Percentiles rank a stretch among this genome's conserved stretches.
Conservation (phyloP, 2,797 vertebrate species). For the Chaetodon trifasciatus region DNA sequence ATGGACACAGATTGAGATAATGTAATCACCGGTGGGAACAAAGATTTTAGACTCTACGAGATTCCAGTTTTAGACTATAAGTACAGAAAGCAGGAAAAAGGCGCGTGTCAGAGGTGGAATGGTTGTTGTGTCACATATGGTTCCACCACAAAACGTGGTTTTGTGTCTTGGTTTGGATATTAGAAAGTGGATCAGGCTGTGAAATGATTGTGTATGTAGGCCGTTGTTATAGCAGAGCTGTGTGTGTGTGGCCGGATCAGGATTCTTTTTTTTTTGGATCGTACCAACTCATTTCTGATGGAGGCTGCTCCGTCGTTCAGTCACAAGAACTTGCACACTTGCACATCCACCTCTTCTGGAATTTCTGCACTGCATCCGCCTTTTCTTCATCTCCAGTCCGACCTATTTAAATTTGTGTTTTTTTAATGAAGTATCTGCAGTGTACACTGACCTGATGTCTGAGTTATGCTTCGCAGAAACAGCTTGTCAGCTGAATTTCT, state of each 20-base stretch:
- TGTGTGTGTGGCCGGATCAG: conserved; percentile 7
- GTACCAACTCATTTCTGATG: conserved; percentile 25
- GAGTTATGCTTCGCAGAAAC: conserved; percentile 38
- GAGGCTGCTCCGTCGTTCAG: neutral
- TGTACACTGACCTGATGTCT: neutral
- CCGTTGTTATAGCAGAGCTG: neutral
- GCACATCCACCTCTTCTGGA: neutral
- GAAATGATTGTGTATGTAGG: conserved; percentile 17
- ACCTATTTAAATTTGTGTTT: neutral
- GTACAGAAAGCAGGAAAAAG: neutral
- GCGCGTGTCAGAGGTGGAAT: neutral
- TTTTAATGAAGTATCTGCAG: neutral
- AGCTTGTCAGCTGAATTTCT: conserved; percentile 35
- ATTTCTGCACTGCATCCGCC: neutral
- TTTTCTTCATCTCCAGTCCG: neutral
- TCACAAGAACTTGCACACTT: neutral
- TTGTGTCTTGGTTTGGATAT: neutral
- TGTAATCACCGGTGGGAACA: neutral
- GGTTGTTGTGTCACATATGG: neutral
- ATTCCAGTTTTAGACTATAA: neutral
- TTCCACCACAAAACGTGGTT: neutral
- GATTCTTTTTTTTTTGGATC: conserved; percentile 35
- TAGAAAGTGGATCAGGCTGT: neutral
- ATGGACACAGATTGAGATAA: conserved; percentile 26
- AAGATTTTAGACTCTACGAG: neutral